Evolutionary conservation across 2,113 vertebrate genomes (phyloP).

Genomic region (Tetraodon nigroviridis): DNA sequence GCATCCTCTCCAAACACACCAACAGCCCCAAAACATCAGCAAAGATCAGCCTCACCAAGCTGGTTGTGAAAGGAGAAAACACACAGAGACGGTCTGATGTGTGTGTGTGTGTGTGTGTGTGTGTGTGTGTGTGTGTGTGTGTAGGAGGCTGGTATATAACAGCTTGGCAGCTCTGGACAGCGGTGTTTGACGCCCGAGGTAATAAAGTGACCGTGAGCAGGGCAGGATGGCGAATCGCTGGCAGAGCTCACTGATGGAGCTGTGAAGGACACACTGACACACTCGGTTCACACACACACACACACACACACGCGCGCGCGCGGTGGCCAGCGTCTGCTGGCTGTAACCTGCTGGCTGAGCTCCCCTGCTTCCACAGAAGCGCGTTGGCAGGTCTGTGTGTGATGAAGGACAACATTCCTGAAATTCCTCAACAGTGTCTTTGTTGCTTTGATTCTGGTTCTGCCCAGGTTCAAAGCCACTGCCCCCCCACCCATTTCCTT

Average conservation of each 20-base stretch:
- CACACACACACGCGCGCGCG: background rate
- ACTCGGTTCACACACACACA: background rate
- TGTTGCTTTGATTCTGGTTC: too few relatives aligned
- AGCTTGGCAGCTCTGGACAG: constrained; percentile 41
- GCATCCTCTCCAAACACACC: too few relatives aligned
- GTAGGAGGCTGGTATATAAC: constrained; percentile 19
- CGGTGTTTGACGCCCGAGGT: constrained; percentile 34
- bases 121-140: constrained; percentile 8
- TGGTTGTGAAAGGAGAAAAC: too few relatives aligned
- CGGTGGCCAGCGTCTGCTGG: constrained; percentile 14
- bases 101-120: constrained; percentile 5
- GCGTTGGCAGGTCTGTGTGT: too few relatives aligned
- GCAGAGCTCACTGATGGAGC: constrained; percentile 38
- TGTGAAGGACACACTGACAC: constrained; percentile 26
- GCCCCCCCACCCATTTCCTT: background rate
- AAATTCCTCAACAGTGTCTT: too few relatives aligned
- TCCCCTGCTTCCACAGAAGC: background rate
- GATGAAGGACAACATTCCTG: too few relatives aligned
- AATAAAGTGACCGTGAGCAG: constrained; percentile 19
- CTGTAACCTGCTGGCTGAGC: constrained; percentile 16
- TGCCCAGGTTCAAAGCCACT: constrained; percentile 15
- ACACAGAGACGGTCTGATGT: constrained; percentile 19
- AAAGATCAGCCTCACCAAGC: too few relatives aligned
- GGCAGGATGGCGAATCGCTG: constrained; percentile 42
- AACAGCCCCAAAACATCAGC: background rate